A percentile compares a stretch with the other conserved stretches of the same genome.
These are phyloP conservation scores for Temnothorax nylanderi DNA, from an alignment of 1,140 invertebrate genomes.

Conservation along the genomic window DNA sequence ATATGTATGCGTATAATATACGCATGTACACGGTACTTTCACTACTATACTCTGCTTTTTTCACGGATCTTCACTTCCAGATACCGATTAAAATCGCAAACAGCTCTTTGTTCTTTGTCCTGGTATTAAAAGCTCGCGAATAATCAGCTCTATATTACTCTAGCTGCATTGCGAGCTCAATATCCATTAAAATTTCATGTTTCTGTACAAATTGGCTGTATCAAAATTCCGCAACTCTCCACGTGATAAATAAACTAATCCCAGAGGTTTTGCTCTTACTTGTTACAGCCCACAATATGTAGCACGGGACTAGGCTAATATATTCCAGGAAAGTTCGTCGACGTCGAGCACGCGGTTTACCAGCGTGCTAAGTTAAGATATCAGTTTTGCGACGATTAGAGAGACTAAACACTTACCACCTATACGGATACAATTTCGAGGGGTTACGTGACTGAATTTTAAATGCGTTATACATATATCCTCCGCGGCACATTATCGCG, in stretches of 20 bases:
- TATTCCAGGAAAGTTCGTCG: constrained; percentile 42
- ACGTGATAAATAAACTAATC: constrained; percentile 35
- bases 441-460: constrained; percentile 45
- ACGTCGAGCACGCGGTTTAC: background rate
- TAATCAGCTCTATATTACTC: constrained; percentile 2
- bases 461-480: background rate
- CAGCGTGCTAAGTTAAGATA: constrained; percentile 16
- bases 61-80: background rate
- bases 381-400: constrained; percentile 60
- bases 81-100: constrained; percentile 37
- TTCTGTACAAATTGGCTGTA: constrained; percentile 8
- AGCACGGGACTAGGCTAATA: constrained; percentile 11
- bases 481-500: background rate
- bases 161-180: background rate
- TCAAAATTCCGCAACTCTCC: constrained; percentile 22
- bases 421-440: background rate
- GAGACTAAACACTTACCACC: constrained; percentile 36
- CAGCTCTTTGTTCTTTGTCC: constrained; percentile 17
- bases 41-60: background rate
- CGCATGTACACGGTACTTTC: background rate
- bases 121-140: constrained; percentile 2
- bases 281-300: constrained; percentile 18
- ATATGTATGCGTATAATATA: background rate
- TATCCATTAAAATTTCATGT: constrained; percentile 15
- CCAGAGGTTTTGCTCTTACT: constrained; percentile 5